Conservation (phyloP, 92 coral and sea anemone genomes). For the Bergia puertoricense region DNA sequence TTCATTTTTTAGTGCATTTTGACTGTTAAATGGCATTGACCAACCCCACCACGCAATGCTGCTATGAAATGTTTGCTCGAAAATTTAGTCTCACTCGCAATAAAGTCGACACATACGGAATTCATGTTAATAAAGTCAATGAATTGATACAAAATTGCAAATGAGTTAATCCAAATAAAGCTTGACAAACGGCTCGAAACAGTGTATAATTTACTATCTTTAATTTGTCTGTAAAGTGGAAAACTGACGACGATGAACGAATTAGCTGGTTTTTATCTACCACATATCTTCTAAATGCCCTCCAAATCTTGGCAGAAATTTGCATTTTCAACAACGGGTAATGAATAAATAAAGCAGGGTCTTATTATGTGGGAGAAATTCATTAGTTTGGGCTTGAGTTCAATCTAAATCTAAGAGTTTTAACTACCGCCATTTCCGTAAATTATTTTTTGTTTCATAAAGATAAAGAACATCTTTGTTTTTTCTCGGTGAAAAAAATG, state of each 20-base stretch:
- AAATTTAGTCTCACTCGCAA: neutral
- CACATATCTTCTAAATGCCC: constrained; percentile 31
- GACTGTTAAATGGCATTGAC: too few relatives aligned
- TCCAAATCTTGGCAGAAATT: constrained; percentile 23
- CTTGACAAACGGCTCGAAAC: neutral
- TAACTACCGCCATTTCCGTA: constrained; percentile 13
- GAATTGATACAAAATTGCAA: constrained; percentile 5
- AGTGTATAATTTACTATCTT: neutral
- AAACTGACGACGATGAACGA: neutral
- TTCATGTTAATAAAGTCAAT: constrained; percentile 10
- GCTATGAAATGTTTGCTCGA: too few relatives aligned
- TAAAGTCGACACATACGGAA: neutral
- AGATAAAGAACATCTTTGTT: neutral
- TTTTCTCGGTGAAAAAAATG: neutral
- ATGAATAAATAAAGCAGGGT: constrained; percentile 30
- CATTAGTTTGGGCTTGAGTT: neutral
- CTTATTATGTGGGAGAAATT: constrained; percentile 16
- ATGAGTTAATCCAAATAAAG: neutral
- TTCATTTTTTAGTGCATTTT: too few relatives aligned
- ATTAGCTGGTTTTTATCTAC: constrained; percentile 26
- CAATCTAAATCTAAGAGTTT: neutral
- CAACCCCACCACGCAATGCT: too few relatives aligned
- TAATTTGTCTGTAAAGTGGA: constrained; percentile 9
- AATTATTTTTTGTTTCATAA: neutral
- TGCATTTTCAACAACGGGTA: constrained; percentile 27